phyloP scores from a whole-genome alignment of 2,888 invertebrate genomes.

The Sphaerophoria taeniata region DNA sequence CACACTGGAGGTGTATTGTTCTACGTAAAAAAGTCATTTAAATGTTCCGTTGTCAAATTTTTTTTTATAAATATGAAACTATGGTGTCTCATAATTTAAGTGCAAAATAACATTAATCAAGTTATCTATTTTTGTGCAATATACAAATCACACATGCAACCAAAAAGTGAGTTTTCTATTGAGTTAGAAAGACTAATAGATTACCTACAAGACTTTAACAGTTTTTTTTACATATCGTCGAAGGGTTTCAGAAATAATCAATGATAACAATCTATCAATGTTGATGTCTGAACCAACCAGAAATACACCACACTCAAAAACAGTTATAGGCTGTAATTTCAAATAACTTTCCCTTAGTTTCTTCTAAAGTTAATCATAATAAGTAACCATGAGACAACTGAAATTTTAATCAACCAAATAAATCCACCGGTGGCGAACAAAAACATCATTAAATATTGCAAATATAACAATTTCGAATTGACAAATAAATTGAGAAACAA shows the following conservation, averaged over 20 bases:
- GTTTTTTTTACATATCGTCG: neutral
- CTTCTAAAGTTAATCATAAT: neutral
- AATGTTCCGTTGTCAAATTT: neutral
- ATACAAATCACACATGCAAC: neutral
- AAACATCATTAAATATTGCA: neutral
- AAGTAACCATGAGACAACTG: neutral
- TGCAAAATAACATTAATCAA: neutral
- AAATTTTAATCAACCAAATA: neutral
- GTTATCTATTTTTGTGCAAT: neutral
- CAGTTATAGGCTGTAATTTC: neutral
- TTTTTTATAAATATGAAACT: neutral
- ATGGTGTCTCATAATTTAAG: neutral
- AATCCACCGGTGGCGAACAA: neutral
- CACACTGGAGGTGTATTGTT: neutral
- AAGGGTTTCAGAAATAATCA: neutral
- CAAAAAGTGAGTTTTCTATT: neutral
- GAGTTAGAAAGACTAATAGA: neutral
- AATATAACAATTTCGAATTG: neutral
- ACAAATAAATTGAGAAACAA: neutral
- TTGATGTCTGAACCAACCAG: neutral
- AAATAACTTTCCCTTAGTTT: neutral
- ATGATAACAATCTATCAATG: neutral
- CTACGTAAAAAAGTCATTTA: neutral
- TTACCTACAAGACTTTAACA: neutral
- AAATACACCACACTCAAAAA: neutral